Evolutionary conservation across 2,888 invertebrate species (phyloP).

Genomic region (Zaprionus lineosus): DNA sequence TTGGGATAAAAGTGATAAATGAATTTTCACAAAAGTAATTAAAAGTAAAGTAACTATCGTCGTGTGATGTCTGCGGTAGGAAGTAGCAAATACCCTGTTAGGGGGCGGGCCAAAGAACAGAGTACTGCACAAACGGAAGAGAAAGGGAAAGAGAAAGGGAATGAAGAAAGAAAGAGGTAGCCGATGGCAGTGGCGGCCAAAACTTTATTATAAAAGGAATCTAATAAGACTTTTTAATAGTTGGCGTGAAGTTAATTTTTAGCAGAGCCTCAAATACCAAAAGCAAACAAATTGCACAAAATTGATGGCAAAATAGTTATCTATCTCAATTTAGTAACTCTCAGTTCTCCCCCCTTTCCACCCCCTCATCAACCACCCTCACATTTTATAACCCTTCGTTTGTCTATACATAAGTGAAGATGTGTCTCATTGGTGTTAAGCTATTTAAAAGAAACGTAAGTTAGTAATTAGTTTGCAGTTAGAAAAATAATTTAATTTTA

Average conservation of each 20-base stretch:
- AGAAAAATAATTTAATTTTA: too few relatives aligned
- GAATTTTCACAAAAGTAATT: conserved; percentile 79
- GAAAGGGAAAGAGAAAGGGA: background rate
- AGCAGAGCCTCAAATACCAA: conserved; percentile 33
- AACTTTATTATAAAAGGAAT: conserved; percentile 73
- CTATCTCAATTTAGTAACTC: background rate
- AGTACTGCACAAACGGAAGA: background rate
- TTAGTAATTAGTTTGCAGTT: too few relatives aligned
- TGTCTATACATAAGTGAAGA: too few relatives aligned
- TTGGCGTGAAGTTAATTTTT: conserved; percentile 60
- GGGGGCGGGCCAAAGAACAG: too few relatives aligned
- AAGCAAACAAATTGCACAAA: conserved; percentile 48
- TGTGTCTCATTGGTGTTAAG: too few relatives aligned
- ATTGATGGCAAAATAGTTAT: conserved; percentile 46
- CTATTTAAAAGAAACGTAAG: too few relatives aligned
- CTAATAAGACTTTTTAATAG: conserved; percentile 78
- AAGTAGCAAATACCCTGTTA: too few relatives aligned
- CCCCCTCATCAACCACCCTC: too few relatives aligned
- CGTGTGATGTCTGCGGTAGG: conserved; percentile 69
- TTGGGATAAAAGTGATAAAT: conserved; percentile 79
- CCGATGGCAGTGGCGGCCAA: conserved; percentile 46
- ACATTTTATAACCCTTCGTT: too few relatives aligned
- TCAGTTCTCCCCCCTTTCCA: background rate
- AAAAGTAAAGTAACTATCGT: conserved; percentile 77
- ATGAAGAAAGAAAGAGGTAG: conserved; percentile 4